Evolutionary conservation across 2,888 invertebrate species (phyloP).

Genomic region (Drosophila melanosoma): DNA sequence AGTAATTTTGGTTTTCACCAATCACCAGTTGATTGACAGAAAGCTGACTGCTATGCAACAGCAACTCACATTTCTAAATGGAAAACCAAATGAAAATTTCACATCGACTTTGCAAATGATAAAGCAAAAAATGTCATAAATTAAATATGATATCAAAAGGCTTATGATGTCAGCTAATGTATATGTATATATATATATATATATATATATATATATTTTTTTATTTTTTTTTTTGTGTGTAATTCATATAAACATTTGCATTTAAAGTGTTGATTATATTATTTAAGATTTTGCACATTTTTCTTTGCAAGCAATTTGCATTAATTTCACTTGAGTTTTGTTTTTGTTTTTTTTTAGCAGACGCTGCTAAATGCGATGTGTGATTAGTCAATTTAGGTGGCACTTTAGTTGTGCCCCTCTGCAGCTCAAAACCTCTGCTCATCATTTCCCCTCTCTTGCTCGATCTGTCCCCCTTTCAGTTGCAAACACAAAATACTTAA

Average conservation of each 20-base stretch:
- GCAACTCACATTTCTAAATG: neutral
- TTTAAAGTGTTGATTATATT: slow-evolving; percentile 6
- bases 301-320: slow-evolving; percentile 20
- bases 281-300: slow-evolving; percentile 20
- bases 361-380: slow-evolving; percentile 27
- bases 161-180: slow-evolving; percentile 26
- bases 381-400: slow-evolving; percentile 28
- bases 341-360: neutral
- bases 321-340: slow-evolving; percentile 44
- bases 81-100: slow-evolving; percentile 1
- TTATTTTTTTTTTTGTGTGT: too few relatives aligned
- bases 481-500: slow-evolving; percentile 43
- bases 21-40: slow-evolving; percentile 8
- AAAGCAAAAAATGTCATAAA: neutral
- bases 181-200: slow-evolving; percentile 1
- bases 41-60: slow-evolving; percentile 20
- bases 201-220: neutral
- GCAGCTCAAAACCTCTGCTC: neutral
- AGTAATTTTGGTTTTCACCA: neutral
- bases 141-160: neutral
- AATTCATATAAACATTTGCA: neutral
- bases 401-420: neutral
- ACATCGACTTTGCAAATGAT: neutral
- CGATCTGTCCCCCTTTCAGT: slow-evolving; percentile 2
- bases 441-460: neutral